Percentiles rank a stretch among this genome's conserved stretches.
Conservation (phyloP, 2,797 vertebrate genomes). For the Nothura maculosa region DNA sequence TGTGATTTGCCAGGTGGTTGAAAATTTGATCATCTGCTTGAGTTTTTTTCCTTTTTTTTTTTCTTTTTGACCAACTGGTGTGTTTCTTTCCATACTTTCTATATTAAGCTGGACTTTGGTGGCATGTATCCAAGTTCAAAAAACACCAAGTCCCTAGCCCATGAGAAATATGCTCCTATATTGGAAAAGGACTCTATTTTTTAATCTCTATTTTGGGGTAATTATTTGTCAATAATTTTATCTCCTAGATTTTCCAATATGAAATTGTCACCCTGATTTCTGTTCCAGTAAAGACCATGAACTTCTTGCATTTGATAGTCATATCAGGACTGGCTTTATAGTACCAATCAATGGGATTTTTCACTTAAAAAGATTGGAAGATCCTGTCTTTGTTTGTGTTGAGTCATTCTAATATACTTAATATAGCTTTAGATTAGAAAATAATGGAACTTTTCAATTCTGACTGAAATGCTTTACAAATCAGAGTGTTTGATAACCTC, state of each 20-base stretch:
- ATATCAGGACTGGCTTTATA: neutral
- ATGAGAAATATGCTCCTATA: neutral
- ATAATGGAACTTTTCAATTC: neutral
- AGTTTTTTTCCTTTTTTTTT: neutral
- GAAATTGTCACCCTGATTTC: neutral
- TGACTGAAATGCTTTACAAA: neutral
- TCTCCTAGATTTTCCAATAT: neutral
- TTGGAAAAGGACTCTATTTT: neutral
- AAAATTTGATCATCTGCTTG: conserved; percentile 23
- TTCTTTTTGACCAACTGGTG: neutral
- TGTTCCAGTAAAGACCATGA: neutral
- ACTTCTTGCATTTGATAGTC: neutral
- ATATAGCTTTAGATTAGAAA: neutral
- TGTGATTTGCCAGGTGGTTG: neutral
- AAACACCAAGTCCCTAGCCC: neutral
- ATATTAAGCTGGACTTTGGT: neutral
- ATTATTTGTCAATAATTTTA: neutral
- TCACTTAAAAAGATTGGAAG: neutral
- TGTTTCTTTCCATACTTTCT: neutral
- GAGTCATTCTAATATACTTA: neutral
- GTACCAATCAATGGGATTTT: neutral
- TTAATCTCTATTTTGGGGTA: neutral
- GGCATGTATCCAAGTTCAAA: neutral
- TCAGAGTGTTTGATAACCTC: neutral
- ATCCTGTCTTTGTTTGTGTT: neutral